Evolutionary conservation across 1,140 invertebrate species (phyloP).

Genomic region (Drosophila persimilis): DNA sequence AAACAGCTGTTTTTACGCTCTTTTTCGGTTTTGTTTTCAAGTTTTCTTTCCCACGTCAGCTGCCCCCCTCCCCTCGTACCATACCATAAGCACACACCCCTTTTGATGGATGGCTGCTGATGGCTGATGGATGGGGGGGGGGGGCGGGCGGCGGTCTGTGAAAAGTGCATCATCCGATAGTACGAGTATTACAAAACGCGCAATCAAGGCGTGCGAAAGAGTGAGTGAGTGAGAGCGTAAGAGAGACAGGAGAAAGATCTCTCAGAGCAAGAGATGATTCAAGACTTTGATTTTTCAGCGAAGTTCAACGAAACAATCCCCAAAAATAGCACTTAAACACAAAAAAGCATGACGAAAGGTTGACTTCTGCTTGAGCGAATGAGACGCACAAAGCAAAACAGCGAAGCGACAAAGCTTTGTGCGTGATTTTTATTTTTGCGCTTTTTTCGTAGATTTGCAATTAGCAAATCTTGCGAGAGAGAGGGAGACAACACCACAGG

Average conservation of each 20-base stretch:
- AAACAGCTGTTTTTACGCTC: constrained; percentile 65
- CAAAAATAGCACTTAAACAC: constrained; percentile 47
- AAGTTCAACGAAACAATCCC: constrained; percentile 67
- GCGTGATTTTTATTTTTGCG: constrained; percentile 6
- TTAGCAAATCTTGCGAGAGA: constrained; percentile 49
- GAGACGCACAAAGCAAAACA: constrained; percentile 54
- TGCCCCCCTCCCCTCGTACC: background rate
- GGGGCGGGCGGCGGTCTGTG: too few species aligned
- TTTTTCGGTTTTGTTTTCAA: constrained; percentile 31
- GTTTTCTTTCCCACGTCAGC: constrained; percentile 27
- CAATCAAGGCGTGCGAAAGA: constrained; percentile 1
- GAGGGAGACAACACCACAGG: constrained; percentile 39
- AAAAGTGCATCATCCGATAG: constrained; percentile 6
- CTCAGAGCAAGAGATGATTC: background rate
- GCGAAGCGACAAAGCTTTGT: constrained; percentile 36
- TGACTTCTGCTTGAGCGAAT: constrained; percentile 51
- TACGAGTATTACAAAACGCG: constrained; percentile 7
- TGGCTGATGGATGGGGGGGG: too few species aligned
- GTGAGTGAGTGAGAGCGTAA: background rate
- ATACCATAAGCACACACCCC: constrained; percentile 2
- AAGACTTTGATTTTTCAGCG: constrained; percentile 19
- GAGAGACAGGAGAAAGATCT: background rate
- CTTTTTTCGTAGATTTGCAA: constrained; percentile 55
- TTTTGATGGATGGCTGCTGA: background rate
- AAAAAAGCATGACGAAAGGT: constrained; percentile 32